Conservation (phyloP, 1,140 invertebrate species). For the Oryzaephilus surinamensis region DNA sequence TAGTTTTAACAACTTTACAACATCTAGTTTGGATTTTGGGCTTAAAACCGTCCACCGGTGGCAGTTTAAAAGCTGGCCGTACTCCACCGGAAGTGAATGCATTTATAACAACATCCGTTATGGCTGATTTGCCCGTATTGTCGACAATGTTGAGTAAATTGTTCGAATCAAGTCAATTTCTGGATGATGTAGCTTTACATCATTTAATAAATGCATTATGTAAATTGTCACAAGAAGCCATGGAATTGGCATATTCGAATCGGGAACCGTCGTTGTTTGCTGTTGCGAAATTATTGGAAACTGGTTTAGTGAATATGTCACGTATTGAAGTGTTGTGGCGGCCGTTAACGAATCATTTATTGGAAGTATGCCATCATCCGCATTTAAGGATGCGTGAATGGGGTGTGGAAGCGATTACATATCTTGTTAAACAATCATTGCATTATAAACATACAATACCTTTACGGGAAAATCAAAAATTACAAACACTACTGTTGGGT, state of each 20-base stretch:
- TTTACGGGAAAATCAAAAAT: constrained; percentile 74
- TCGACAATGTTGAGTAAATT: constrained; percentile 87
- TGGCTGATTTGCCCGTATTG: constrained; percentile 88
- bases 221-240: constrained; percentile 91
- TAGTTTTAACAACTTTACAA: constrained; percentile 89
- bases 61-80: constrained; percentile 71
- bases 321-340: constrained; percentile 92
- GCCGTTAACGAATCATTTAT: constrained; percentile 89
- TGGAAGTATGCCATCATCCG: constrained; percentile 94
- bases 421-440: constrained; percentile 86
- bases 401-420: constrained; percentile 94
- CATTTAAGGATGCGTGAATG: constrained; percentile 92
- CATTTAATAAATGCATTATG: constrained; percentile 95
- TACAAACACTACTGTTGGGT: constrained; percentile 75
- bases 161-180: constrained; percentile 88
- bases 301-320: constrained; percentile 86
- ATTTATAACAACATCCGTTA: constrained; percentile 91
- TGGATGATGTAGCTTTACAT: constrained; percentile 91
- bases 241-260: constrained; percentile 94
- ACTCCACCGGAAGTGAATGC: constrained; percentile 69
- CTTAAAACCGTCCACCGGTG: constrained; percentile 84
- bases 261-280: constrained; percentile 95
- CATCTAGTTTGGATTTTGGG: constrained; percentile 98
- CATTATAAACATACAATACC: constrained; percentile 77
- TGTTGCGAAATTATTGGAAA: constrained; percentile 94